Evolutionary conservation across 2,888 invertebrate genomes (phyloP), one percentile per base, ranked within the genome.

Genomic region (Tridacna crocea): DNA sequence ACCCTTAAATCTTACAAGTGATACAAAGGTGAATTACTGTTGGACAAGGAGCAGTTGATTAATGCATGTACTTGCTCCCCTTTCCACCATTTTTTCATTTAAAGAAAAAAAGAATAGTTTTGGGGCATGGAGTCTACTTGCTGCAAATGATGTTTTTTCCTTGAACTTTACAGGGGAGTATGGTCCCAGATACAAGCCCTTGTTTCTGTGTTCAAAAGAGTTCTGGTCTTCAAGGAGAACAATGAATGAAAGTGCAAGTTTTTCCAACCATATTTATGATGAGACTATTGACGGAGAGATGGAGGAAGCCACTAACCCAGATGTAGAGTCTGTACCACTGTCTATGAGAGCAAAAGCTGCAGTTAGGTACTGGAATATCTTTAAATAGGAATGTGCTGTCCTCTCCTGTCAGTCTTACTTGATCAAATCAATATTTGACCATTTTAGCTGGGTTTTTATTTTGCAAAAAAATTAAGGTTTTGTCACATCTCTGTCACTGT

Each of bases 151-250:
- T 36, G 36, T 36, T 8, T 36, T 36, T 36, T 36, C 36, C 36
- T 4, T 36, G 2, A 36, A 36, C 55, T 36, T 24, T 77, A n/a
- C 92, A 97, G 97, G 96, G 94, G 97, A 97, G 92, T 96, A 97
- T 93, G 97, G 97, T 36, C 96, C 96, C 19, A 96, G 96, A 91
- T 96, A 96, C 88, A 96, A 96, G 84, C 96, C 97, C 0, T 96
- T 96, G 95, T 97, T 97, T 94, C 97, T 96, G 90, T 95, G 97
- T 82, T 95, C 96, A 72, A 96, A 96, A 0, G 96, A 96, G 0
- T 97, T 96, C 95, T 97, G 97, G 97, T 90, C 81, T 63, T 74
- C 75, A 47, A 72, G 65, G 26, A 70, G 24, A 24, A 51, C n/a
- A 51, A 48, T 22, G 12, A 46, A n/a, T 13, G 24, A 22, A 15